These are phyloP conservation scores for Ochropacha duplaris DNA, from an alignment of 2,888 invertebrate genomes.

Conservation along the genomic window DNA sequence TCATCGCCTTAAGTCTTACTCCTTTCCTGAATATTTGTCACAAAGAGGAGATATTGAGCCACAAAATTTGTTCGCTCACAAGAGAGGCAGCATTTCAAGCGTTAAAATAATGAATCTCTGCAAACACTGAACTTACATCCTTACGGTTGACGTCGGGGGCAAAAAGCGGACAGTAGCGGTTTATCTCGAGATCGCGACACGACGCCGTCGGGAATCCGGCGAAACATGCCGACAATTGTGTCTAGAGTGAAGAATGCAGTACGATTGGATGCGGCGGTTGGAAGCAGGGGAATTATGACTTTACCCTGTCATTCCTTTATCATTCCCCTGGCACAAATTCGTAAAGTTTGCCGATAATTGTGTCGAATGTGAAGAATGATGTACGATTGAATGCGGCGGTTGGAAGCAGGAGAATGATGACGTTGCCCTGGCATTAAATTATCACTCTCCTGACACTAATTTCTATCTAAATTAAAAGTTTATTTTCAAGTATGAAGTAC, in stretches of 20 bases:
- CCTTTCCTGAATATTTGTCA: no score
- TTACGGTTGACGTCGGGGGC: slow-evolving; percentile 20
- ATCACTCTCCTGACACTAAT: no score
- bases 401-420: no score
- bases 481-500: no score
- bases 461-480: no score
- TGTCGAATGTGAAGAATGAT: neutral
- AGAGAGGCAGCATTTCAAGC: neutral
- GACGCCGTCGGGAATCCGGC: slow-evolving; percentile 31
- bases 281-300: no score
- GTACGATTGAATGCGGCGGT: slow-evolving; percentile 9
- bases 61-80: no score
- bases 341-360: neutral
- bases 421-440: no score
- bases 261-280: slow-evolving; percentile 9
- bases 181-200: slow-evolving; percentile 49
- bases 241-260: neutral
- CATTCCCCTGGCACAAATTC: no score
- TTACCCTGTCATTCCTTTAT: no score
- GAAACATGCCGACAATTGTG: slow-evolving; percentile 3
- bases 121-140: neutral
- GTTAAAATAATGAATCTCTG: neutral
- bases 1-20: no score
- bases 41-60: no score
- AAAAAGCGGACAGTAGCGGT: slow-evolving; percentile 52